A percentile compares a stretch with the other conserved stretches of the same genome.
phyloP scores from a whole-genome alignment of 2,888 invertebrate species.

The Sarcophaga variegata region DNA sequence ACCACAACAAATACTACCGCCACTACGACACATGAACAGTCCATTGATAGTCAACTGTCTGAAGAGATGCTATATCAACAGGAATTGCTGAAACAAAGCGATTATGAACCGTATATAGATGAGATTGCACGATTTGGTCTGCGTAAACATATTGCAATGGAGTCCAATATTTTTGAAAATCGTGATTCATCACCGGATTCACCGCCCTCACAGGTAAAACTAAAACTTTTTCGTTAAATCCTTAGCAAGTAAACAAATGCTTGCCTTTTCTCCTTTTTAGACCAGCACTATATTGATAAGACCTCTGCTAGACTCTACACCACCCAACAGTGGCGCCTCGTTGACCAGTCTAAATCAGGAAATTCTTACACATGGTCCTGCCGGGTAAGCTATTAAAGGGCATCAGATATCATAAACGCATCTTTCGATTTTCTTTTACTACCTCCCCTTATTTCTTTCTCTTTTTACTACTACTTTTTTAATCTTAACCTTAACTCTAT shows the following conservation, averaged over 20 bases:
- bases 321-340: slow-evolving; percentile 79
- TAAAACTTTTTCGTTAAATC: neutral
- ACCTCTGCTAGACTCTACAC: slow-evolving; percentile 80
- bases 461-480: slow-evolving; percentile 35
- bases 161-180: slow-evolving; percentile 77
- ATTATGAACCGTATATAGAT: slow-evolving; percentile 70
- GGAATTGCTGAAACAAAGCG: slow-evolving; percentile 68
- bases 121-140: slow-evolving; percentile 73
- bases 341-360: slow-evolving; percentile 79
- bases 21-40: slow-evolving; percentile 77
- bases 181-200: slow-evolving; percentile 81
- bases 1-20: slow-evolving; percentile 71
- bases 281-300: slow-evolving; percentile 81
- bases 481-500: slow-evolving; percentile 20
- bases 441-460: slow-evolving; percentile 11
- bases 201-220: slow-evolving; percentile 80
- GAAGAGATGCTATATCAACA: slow-evolving; percentile 79
- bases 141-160: slow-evolving; percentile 75
- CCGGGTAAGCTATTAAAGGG: slow-evolving; percentile 71
- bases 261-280: slow-evolving; percentile 68
- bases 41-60: slow-evolving; percentile 79
- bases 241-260: no score
- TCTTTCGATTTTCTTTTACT: slow-evolving; percentile 35
- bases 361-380: slow-evolving; percentile 67
- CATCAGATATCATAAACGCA: neutral